Evolutionary conservation across 2,113 vertebrate genomes (phyloP).

Genomic region (Uropsilus gracilis): DNA sequence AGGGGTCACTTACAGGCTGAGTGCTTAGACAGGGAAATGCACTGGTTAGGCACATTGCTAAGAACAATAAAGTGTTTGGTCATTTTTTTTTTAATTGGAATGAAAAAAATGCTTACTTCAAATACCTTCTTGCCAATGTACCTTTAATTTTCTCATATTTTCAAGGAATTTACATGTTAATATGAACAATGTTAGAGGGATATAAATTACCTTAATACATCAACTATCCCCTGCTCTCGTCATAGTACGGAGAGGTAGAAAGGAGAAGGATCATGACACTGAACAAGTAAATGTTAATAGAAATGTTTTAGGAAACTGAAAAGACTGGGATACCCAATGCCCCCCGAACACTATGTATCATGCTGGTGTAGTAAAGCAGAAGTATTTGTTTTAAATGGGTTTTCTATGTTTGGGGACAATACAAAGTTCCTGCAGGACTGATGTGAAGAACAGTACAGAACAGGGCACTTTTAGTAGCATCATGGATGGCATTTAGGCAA

Average conservation of each 20-base stretch:
- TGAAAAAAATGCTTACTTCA: constrained; percentile 18
- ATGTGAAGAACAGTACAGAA: background rate
- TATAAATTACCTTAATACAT: background rate
- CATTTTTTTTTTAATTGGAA: constrained; percentile 8
- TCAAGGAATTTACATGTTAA: background rate
- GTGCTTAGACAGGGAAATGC: background rate
- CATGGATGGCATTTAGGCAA: background rate
- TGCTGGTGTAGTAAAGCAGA: background rate
- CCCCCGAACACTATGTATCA: background rate
- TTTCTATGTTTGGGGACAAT: background rate
- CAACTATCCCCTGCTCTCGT: background rate
- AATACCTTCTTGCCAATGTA: background rate
- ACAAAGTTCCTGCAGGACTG: background rate
- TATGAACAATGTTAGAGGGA: background rate
- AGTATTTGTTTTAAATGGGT: background rate
- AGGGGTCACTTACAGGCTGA: background rate
- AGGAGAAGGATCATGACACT: background rate
- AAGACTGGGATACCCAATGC: background rate
- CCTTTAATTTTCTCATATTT: background rate
- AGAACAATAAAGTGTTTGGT: background rate
- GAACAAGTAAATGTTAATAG: background rate
- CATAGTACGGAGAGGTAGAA: background rate
- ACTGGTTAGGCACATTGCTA: background rate
- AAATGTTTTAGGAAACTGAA: background rate
- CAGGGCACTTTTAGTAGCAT: background rate